Evolutionary conservation across 2,888 invertebrate species (phyloP).

Genomic region (Dorcus hopei): DNA sequence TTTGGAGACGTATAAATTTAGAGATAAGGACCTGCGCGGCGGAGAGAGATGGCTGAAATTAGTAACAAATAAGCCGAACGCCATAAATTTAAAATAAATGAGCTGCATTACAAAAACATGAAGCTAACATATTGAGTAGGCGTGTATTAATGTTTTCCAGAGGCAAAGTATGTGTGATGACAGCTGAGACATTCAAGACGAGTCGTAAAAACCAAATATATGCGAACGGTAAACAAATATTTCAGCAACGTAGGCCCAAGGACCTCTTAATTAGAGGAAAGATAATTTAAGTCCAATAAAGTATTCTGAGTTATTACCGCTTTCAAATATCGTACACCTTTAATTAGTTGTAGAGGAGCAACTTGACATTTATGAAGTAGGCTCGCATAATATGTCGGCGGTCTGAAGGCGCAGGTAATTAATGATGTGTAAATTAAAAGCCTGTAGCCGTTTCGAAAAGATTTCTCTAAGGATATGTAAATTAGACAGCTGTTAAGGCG

Average conservation of each 20-base stretch:
- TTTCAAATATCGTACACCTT: conserved; percentile 45
- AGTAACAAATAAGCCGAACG: conserved; percentile 32
- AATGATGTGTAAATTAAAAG: conserved; percentile 50
- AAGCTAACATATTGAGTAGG: conserved; percentile 45
- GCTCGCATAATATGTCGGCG: conserved; percentile 37
- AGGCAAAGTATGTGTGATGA: conserved; percentile 40
- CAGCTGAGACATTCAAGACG: conserved; percentile 40
- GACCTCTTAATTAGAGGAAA: conserved; percentile 39
- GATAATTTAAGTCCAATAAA: conserved; percentile 41
- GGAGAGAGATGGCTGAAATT: too few species aligned
- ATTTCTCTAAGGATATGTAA: conserved; percentile 49
- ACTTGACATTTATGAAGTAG: conserved; percentile 46
- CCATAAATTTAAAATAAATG: conserved; percentile 47
- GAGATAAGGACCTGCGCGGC: too few species aligned
- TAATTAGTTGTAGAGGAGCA: conserved; percentile 45
- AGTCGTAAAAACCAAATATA: conserved; percentile 34
- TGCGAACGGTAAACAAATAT: conserved; percentile 34
- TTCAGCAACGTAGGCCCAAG: conserved; percentile 36
- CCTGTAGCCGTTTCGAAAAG: conserved; percentile 46
- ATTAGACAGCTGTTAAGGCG: conserved; percentile 48
- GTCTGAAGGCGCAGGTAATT: conserved; percentile 34
- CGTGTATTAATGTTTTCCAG: conserved; percentile 46
- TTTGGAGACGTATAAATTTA: too few species aligned
- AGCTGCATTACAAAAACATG: conserved; percentile 46
- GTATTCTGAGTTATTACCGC: conserved; percentile 39